phyloP scores from a whole-genome alignment of 2,797 vertebrate species.

The Paguma larvata region DNA sequence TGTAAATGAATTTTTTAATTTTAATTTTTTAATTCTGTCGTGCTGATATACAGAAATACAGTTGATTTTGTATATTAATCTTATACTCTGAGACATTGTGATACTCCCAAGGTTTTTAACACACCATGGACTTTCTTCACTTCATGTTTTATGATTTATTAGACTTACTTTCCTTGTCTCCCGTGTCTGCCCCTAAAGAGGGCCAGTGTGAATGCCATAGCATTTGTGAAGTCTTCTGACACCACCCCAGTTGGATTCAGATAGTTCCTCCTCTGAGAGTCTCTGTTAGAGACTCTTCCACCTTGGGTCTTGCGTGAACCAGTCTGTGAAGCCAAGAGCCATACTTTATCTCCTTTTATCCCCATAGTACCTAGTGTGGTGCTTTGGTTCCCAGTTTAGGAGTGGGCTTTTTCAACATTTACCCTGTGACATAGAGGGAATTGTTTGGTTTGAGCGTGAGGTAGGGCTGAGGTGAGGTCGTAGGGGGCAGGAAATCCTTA shows the following conservation, averaged over 20 bases:
- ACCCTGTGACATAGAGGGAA: background rate
- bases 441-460: background rate
- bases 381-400: background rate
- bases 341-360: background rate
- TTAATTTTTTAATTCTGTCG: background rate
- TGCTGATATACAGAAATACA: background rate
- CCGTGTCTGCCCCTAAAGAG: background rate
- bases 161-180: background rate
- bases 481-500: background rate
- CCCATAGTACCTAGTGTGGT: background rate
- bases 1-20: background rate
- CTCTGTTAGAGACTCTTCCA: background rate
- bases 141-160: background rate
- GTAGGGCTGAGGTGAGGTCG: background rate
- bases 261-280: background rate
- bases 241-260: background rate
- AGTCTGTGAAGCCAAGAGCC: conserved; percentile 8
- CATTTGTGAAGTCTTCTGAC: background rate
- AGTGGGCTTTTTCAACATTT: background rate
- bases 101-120: background rate
- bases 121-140: background rate
- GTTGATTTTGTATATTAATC: background rate
- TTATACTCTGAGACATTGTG: background rate
- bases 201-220: background rate
- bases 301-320: background rate